Evolutionary conservation across 1,140 invertebrate species (phyloP), one percentile per base, ranked within the genome.

Genomic region (Kradibia gibbosae): DNA sequence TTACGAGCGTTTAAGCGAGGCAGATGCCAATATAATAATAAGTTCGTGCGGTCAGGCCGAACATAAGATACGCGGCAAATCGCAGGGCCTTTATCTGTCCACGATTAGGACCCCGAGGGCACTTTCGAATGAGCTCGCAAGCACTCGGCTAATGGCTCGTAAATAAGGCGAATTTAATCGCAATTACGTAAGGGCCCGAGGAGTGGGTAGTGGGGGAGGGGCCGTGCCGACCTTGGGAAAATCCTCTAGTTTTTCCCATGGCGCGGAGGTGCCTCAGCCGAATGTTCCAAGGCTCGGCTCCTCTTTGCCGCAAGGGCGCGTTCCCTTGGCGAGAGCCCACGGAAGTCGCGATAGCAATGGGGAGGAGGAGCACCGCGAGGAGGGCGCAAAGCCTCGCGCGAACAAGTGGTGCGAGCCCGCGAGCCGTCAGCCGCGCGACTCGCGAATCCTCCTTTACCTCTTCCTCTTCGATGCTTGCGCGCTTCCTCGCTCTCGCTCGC

Each of bases 321-420:
- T 3, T 53, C 20, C 50, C 15, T 3, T 11, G 50, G 13, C 50
- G 17, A 17, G 45, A 20, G 15, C 50, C n/a, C 20, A 25, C 39
- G 48, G 48, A 0, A 50, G 17, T 13, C 45, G 50, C 53, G 48
- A 22, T 17, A 17, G 3, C 10, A n/a, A n/a, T 20, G 20, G 50
- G 50, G 15, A 53, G 50, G 50, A 53, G 28, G 7, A 17, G 60
- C n/a, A 13, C 17, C n/a, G 42, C 39, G 75, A 45, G 62, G 25
- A 62, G 31, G 57, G 73, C 73, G 50, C n/a, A n/a, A 22, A 17
- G 55, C 42, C 70, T 10, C 70, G 42, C 10, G 50, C 10, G 31
- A n/a, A 31, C 76, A 50, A 82, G 80, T 82, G 80, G 45, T 82
- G 80, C 75, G 67, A 82, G 55, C 67, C 55, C 55, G 53, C 45